phyloP scores from a whole-genome alignment of 2,113 vertebrate species.

The Oenanthe melanoleuca region DNA sequence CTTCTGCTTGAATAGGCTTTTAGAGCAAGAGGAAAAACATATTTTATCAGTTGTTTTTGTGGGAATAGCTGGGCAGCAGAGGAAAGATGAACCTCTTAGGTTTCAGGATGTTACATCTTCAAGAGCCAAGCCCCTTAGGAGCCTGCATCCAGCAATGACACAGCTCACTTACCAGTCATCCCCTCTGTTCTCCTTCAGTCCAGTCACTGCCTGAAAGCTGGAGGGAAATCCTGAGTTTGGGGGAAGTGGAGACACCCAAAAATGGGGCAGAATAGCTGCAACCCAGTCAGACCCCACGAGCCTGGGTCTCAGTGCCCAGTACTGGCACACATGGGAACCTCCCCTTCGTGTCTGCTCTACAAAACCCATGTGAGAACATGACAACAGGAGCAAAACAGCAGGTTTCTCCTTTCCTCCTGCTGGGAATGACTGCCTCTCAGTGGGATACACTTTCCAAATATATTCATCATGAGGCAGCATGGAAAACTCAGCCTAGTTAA shows the following conservation, averaged over 20 bases:
- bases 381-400: not conserved
- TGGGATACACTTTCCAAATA: not conserved
- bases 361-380: not conserved
- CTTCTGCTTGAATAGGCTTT: not conserved
- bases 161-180: not conserved
- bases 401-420: not conserved
- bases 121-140: not conserved
- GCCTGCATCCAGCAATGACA: not conserved
- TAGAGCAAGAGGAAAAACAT: not conserved
- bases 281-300: rapidly evolving
- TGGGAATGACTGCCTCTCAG: not conserved
- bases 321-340: rapidly evolving
- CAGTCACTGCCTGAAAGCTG: not conserved
- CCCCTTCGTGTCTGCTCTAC: not conserved
- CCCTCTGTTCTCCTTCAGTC: not conserved
- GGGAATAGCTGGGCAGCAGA: not conserved
- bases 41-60: not conserved
- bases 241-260: not conserved
- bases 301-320: rapidly evolving
- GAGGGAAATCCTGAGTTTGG: not conserved
- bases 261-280: not conserved
- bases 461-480: not conserved
- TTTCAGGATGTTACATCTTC: not conserved
- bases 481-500: constrained; percentile 18
- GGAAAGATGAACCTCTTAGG: not conserved